Conservation (phyloP, 1,140 invertebrate genomes). For the Schmidtea mediterranea region DNA sequence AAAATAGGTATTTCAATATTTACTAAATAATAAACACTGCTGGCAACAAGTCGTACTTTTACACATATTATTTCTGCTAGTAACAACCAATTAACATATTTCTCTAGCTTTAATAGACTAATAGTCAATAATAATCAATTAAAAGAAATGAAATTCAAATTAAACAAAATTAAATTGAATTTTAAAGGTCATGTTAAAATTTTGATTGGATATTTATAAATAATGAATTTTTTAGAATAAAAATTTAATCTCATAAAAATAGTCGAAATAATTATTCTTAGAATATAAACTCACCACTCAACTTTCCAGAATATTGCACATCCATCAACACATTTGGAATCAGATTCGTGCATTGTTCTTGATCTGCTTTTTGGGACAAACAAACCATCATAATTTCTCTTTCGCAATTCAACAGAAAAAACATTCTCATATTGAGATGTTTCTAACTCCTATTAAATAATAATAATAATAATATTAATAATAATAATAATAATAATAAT, state of each 20-base stretch:
- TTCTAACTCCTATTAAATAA: slow-evolving; percentile 57
- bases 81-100: slow-evolving; percentile 87
- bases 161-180: too few relatives aligned
- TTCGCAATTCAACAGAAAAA: slow-evolving; percentile 70
- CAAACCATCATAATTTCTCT: slow-evolving; percentile 82
- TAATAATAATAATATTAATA: not conserved
- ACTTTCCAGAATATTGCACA: slow-evolving; percentile 83
- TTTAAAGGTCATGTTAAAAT: too few relatives aligned
- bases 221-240: too few relatives aligned
- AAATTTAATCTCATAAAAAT: too few relatives aligned
- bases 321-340: slow-evolving; percentile 88
- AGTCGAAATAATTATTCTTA: too few relatives aligned
- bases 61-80: slow-evolving; percentile 92
- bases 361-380: slow-evolving; percentile 92
- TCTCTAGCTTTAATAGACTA: too few relatives aligned
- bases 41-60: slow-evolving; percentile 77
- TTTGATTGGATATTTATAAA: too few relatives aligned
- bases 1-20: not conserved
- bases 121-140: too few relatives aligned
- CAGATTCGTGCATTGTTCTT: slow-evolving; percentile 84
- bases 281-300: slow-evolving; percentile 14
- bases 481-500: not conserved
- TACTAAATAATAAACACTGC: slow-evolving; percentile 92
- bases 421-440: slow-evolving; percentile 94
- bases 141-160: too few relatives aligned